Conservation (phyloP, 2,888 invertebrate species). For the Hololepta plana region DNA sequence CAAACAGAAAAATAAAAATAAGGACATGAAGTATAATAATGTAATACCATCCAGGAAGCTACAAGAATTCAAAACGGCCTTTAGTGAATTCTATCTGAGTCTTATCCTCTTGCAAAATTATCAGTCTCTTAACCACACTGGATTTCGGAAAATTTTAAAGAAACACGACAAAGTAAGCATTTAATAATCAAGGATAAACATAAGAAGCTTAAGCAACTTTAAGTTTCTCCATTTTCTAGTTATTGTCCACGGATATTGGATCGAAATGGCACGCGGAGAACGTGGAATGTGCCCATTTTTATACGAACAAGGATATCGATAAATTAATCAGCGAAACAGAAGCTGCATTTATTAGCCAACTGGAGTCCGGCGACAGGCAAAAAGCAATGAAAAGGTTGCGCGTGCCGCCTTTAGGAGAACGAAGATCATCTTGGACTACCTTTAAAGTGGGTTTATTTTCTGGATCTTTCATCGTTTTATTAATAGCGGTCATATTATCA, state of each 20-base stretch:
- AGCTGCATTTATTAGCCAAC: constrained; percentile 43
- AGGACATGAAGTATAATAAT: constrained; percentile 15
- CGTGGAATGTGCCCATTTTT: constrained; percentile 70
- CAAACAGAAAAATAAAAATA: constrained; percentile 18
- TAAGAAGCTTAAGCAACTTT: not conserved
- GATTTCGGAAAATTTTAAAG: constrained; percentile 78
- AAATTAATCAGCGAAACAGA: constrained; percentile 69
- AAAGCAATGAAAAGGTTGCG: constrained; percentile 75
- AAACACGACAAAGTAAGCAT: constrained; percentile 65
- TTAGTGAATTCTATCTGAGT: constrained; percentile 78
- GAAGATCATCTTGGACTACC: constrained; percentile 65
- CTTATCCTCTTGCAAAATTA: constrained; percentile 75
- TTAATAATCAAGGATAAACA: constrained; percentile 1
- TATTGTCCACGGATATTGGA: constrained; percentile 51
- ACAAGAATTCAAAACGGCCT: constrained; percentile 72
- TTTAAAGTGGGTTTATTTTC: constrained; percentile 73
- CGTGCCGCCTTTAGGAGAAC: constrained; percentile 73
- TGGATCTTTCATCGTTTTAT: constrained; percentile 61
- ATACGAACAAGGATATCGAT: constrained; percentile 71
- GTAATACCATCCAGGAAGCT: constrained; percentile 45
- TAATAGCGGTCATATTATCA: constrained; percentile 52
- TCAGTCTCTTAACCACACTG: constrained; percentile 75
- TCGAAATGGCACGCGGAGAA: constrained; percentile 59
- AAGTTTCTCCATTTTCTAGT: constrained; percentile 21
- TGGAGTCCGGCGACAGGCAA: constrained; percentile 64